Evolutionary conservation across 2,113 vertebrate species (phyloP), one percentile per base, ranked within the genome.

Genomic region (Romanogobio albipinnatus): DNA sequence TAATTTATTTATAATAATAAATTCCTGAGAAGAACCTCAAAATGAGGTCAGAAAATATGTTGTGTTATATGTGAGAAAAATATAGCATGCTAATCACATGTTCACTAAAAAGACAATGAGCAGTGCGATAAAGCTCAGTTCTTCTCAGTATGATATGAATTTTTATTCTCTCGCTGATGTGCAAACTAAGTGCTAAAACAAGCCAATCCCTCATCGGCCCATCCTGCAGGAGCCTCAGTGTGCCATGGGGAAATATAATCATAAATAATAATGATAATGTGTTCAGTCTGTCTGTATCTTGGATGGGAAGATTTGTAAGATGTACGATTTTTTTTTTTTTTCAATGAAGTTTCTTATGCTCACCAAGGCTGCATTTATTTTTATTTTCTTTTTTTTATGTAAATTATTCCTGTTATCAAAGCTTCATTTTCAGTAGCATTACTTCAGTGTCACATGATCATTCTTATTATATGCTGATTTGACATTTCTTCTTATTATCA

Each of bases 271-370:
- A 47, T 49, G 71, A 49, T 74, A 74, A 74, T 85, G 93, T 96
- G 91, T 86, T 45, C 76, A 0, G 4, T 61, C 92, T 91, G 89
- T 94, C 94, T 94, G 79, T 91, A 47, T 19, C 66, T 43, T 39
- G 36, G 36, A 43, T 19, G 9, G 36, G 19, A n/a, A 13, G 39
- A 47, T 47, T 13, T 9, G 19, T 24, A 73, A 9, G 64, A 39
- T 1, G 13, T 26, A n/a, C n/a, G n/a, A n/a, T 8, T 19, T 17
- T 9, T 11, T 10, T 10, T 39, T 19, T 11, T 10, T 43, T 43
- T 71, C 3, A 71, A 71, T 43, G 19, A 43, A n/a, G 36, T 71
- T 22, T 71, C 68, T 45, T n/a, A 43, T 22, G 36, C 13, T 17
- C 9, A 66, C 29, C 33, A 66, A 36, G 5, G 33, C 29, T 29